Percentiles rank a stretch among this genome's conserved stretches.
Evolutionary conservation across 2,113 vertebrate species (phyloP).

Genomic region (Hiodon alosoides): DNA sequence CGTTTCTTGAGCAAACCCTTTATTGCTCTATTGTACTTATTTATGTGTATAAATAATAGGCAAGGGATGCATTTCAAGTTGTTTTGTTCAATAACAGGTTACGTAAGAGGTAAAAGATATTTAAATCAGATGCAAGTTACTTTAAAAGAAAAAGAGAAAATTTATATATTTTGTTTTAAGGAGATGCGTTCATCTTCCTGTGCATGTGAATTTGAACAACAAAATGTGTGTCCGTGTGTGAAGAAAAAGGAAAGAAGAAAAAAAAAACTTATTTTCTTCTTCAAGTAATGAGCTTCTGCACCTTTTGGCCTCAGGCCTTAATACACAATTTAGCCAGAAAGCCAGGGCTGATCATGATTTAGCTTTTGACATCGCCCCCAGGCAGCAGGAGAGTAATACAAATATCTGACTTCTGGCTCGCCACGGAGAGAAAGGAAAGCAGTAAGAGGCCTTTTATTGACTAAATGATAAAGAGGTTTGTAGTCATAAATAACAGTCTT

Average conservation of each 20-base stretch:
- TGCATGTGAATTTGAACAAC: conserved; percentile 9
- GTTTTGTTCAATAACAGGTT: too few species aligned
- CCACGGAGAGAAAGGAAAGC: conserved; percentile 80
- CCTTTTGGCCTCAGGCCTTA: conserved; percentile 95
- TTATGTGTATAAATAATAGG: too few species aligned
- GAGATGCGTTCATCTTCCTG: background rate
- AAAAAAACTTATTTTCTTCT: conserved; percentile 60
- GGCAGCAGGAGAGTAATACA: conserved; percentile 97
- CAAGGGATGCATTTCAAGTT: too few species aligned
- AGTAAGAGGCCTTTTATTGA: conserved; percentile 98
- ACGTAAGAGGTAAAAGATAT: background rate
- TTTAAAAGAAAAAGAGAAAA: too few species aligned
- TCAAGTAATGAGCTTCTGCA: conserved; percentile 99
- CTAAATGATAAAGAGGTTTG: conserved; percentile 99
- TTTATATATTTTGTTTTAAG: background rate
- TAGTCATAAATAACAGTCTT: conserved; percentile 99
- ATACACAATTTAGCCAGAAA: conserved; percentile 99
- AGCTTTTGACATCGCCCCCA: conserved; percentile 97
- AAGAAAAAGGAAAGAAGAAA: background rate
- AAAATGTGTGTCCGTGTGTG: conserved; percentile 11
- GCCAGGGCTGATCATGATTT: conserved; percentile 99
- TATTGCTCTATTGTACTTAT: too few species aligned
- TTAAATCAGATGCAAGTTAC: too few species aligned
- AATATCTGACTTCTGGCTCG: conserved; percentile 98
- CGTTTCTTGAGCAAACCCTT: too few species aligned